A percentile compares a stretch with the other conserved stretches of the same genome.
Evolutionary conservation across 1,140 invertebrate species (phyloP).

Genomic region (Papilio machaon): DNA sequence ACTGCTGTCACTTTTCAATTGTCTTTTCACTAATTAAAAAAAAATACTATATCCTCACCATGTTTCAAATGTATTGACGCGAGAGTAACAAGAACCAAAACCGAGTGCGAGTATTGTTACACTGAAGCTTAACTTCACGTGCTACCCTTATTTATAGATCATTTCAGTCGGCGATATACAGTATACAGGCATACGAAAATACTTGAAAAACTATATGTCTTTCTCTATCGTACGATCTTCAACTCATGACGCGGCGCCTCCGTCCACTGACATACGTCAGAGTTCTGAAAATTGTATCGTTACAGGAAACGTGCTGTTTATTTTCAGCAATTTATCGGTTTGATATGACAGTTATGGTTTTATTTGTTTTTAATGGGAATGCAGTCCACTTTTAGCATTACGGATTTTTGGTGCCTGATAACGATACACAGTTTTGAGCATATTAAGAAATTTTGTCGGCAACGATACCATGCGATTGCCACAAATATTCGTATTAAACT

Average conservation of each 20-base stretch:
- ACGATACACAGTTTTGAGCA: too few species aligned
- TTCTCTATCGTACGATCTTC: constrained; percentile 52
- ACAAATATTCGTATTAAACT: too few species aligned
- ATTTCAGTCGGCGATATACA: constrained; percentile 57
- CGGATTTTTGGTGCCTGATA: too few species aligned
- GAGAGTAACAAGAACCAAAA: constrained; percentile 79
- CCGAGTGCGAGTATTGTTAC: constrained; percentile 80
- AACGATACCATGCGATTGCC: too few species aligned
- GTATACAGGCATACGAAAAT: constrained; percentile 74
- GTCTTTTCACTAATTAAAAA: constrained; percentile 27
- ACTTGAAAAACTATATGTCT: constrained; percentile 73
- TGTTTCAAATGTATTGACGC: constrained; percentile 64
- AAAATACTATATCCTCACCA: constrained; percentile 65
- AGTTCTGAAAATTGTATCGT: constrained; percentile 51
- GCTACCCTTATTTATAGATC: constrained; percentile 79
- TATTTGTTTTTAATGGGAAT: constrained; percentile 36
- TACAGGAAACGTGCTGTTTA: constrained; percentile 33
- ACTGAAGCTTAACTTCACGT: constrained; percentile 71
- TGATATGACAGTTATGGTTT: constrained; percentile 27
- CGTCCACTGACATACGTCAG: constrained; percentile 49
- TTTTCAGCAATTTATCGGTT: constrained; percentile 33
- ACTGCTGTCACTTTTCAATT: constrained; percentile 28
- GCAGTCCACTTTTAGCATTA: not conserved
- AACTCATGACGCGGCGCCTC: constrained; percentile 28
- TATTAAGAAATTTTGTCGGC: too few species aligned